These are phyloP conservation scores for Phataginus tricuspis DNA, from an alignment of 2,797 vertebrate species.

Conservation along the genomic window DNA sequence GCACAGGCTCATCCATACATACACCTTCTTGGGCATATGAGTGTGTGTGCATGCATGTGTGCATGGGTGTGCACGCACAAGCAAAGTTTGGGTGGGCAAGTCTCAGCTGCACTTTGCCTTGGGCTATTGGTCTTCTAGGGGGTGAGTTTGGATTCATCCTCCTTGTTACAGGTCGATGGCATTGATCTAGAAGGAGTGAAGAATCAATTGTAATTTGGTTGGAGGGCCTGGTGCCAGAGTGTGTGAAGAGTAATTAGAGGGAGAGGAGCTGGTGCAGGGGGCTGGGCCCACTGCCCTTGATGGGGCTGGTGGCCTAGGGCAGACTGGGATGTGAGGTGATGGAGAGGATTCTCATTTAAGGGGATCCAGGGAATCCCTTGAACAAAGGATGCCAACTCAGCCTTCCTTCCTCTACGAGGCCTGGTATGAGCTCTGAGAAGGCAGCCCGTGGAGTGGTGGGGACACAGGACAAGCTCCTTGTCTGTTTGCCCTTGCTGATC, in stretches of 20 bases:
- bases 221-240: slow-evolving; percentile 69
- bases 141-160: slow-evolving; percentile 78
- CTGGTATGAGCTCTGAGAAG: not conserved
- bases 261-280: slow-evolving; percentile 51
- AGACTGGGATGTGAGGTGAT: not conserved
- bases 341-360: not conserved
- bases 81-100: not conserved
- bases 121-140: slow-evolving; percentile 28
- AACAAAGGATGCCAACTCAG: not conserved
- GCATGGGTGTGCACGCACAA: accelerated
- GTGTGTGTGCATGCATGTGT: accelerated
- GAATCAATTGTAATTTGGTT: slow-evolving; percentile 85
- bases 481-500: not conserved
- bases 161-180: slow-evolving; percentile 79
- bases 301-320: not conserved
- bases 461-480: not conserved
- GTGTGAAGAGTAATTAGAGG: slow-evolving; percentile 84
- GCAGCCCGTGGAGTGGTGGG: not conserved
- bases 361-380: not conserved
- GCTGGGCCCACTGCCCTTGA: not conserved
- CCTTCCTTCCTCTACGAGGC: not conserved
- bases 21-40: not conserved
- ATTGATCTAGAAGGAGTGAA: slow-evolving; percentile 81
- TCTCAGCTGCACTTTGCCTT: not conserved
- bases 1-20: not conserved